phyloP scores from a whole-genome alignment of 2,113 vertebrate species.

The Monopterus albus region DNA sequence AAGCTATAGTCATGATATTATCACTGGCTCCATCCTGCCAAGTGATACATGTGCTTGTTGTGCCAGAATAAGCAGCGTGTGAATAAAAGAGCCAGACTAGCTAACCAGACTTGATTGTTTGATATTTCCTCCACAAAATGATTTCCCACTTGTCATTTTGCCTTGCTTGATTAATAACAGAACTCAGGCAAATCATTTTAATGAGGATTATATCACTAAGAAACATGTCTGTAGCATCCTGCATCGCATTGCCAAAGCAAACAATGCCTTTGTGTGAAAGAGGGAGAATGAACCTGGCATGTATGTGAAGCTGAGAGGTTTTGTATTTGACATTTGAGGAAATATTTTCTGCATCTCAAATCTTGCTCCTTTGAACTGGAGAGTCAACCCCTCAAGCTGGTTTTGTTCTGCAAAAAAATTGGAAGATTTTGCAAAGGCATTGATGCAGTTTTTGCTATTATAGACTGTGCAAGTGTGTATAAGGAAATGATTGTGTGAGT shows the following conservation, averaged over 20 bases:
- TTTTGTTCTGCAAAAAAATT: conserved; percentile 46
- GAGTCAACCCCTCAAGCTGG: conserved; percentile 17
- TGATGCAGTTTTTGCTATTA: conserved; percentile 16
- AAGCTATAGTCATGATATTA: not conserved
- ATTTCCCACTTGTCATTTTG: conserved; percentile 58
- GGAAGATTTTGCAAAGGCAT: conserved; percentile 16
- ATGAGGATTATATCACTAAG: conserved; percentile 50
- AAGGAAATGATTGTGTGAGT: conserved; percentile 7
- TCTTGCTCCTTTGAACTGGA: conserved; percentile 3
- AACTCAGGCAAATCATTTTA: conserved; percentile 56
- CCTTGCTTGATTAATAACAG: conserved; percentile 57
- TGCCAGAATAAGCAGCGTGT: conserved; percentile 21
- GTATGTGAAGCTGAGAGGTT: conserved; percentile 12
- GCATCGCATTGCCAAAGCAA: conserved; percentile 45
- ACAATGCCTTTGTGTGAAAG: conserved; percentile 34
- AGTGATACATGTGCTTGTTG: conserved; percentile 21
- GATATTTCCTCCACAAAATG: conserved; percentile 27
- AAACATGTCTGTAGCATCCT: conserved; percentile 20
- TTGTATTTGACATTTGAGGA: conserved; percentile 37
- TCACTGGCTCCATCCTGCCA: conserved; percentile 18
- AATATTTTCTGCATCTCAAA: conserved; percentile 38
- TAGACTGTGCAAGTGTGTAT: not conserved
- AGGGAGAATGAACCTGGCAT: conserved; percentile 34
- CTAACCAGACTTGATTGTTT: conserved; percentile 38
- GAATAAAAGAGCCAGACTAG: conserved; percentile 9